These are phyloP conservation scores for Neomonachus schauinslandi DNA, from an alignment of 2,113 vertebrate species.

Conservation along the genomic window DNA sequence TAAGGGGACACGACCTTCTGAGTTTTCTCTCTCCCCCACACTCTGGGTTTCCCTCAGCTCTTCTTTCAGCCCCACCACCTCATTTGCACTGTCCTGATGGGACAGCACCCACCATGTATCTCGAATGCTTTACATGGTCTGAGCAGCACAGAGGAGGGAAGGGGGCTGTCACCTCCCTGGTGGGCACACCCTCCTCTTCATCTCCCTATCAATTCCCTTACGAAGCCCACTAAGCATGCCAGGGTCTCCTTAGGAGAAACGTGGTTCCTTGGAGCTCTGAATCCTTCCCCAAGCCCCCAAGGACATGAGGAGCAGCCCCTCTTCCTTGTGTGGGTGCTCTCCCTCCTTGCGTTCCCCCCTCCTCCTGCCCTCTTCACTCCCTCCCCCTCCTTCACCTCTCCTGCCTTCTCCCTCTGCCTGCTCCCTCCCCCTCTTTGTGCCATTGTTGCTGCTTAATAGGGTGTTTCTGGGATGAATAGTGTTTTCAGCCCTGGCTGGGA, in stretches of 20 bases:
- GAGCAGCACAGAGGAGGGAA: background rate
- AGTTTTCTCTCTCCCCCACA: background rate
- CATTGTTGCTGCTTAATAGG: constrained; percentile 15
- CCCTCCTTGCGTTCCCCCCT: background rate
- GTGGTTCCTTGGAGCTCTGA: background rate
- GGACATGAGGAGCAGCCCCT: no score
- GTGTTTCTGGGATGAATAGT: constrained; percentile 10
- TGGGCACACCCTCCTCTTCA: background rate
- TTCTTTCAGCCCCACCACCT: background rate
- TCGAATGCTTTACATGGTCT: background rate
- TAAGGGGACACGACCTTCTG: background rate
- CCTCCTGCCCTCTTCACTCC: background rate
- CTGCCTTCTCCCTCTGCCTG: background rate
- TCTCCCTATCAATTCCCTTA: background rate
- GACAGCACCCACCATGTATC: background rate
- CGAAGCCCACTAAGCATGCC: background rate
- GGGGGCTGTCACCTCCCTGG: background rate
- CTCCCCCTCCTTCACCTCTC: background rate
- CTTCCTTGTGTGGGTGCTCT: background rate
- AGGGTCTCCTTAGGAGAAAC: background rate
- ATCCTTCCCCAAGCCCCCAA: background rate
- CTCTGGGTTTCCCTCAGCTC: background rate
- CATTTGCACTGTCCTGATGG: background rate
- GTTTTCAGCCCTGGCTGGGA: constrained; percentile 65
- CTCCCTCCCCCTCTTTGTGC: constrained; percentile 1